Evolutionary conservation across 2,888 invertebrate genomes (phyloP), one percentile per base, ranked within the genome.

Genomic region (Latrodectus hesperus): DNA sequence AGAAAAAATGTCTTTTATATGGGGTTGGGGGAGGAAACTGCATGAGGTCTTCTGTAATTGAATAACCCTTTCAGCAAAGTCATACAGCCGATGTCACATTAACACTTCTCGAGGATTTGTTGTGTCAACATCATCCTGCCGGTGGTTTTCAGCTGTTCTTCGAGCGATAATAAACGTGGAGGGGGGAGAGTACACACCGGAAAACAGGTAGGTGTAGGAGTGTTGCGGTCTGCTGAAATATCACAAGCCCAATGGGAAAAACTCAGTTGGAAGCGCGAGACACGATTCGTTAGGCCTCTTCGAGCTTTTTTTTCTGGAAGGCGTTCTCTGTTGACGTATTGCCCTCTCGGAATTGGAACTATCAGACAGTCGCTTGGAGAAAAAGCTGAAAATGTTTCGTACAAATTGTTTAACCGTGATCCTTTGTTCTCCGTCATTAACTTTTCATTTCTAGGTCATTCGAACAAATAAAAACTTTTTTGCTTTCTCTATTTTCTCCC

Each of bases 181-280:
- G 9, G 68, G 68, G 68, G 52, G 71, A 22, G n/a, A 51, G 26
- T 26, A 26, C 67, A 67, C 71, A 71, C 77, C 70, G 72, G 76
- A 84, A 84, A 26, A 55, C 78, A 84, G 84, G 84, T 77, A 84
- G 77, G 67, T 55, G 84, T 84, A 78, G 71, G 70, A 14, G 26
- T 16, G n/a, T 14, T 60, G 60, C 60, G 60, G 60, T 60, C 60
- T 60, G 60, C 60, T 12, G 60, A 4, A n/a, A 60, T 60, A 60
- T 60, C 60, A 16, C 60, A 60, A n/a, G n/a, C n/a, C 60, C 60
- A 60, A 60, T 60, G 60, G 60, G n/a, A 60, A 60, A 38, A 60
- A 12, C n/a, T 60, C 60, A n/a, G n/a, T 6, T 16, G 6, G 12
- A 60, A 60, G 60, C 60, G 12, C n/a, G 60, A 60, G n/a, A 16